Evolutionary conservation across 2,113 vertebrate species (phyloP).

Genomic region (Sylvia atricapilla): DNA sequence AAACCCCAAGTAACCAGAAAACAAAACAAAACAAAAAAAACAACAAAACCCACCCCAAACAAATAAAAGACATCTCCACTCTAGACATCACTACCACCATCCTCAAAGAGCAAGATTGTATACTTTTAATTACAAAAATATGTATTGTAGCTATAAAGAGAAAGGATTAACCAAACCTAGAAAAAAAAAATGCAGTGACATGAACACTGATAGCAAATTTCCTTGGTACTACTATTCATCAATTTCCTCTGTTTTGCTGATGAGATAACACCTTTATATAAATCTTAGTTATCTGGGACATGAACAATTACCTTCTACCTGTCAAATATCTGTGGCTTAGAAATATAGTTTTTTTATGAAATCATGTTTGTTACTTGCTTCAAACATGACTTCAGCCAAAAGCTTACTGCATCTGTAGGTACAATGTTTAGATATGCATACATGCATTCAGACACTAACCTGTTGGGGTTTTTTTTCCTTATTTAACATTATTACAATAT

Average conservation of each 20-base stretch:
- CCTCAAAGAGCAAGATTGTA: rapidly evolving
- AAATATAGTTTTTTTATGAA: background rate
- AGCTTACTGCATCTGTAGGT: background rate
- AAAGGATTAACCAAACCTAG: background rate
- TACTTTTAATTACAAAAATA: background rate
- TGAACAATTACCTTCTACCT: background rate
- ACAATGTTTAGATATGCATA: rapidly evolving
- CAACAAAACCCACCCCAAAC: background rate
- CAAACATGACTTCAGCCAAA: background rate
- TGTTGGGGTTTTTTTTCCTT: background rate
- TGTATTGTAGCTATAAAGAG: background rate
- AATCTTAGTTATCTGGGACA: background rate
- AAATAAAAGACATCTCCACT: background rate
- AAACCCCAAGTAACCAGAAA: background rate
- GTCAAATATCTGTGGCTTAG: background rate
- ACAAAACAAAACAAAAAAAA: background rate
- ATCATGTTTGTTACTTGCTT: background rate
- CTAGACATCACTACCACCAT: background rate
- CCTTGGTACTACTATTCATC: background rate
- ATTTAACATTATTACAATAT: background rate
- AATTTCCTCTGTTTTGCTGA: background rate
- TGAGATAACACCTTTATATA: background rate
- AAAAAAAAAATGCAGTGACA: background rate
- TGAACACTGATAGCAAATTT: background rate
- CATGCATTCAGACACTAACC: background rate